These are phyloP conservation scores for Oophaga pumilio DNA, from an alignment of 2,113 vertebrate genomes.

Conservation along the genomic window DNA sequence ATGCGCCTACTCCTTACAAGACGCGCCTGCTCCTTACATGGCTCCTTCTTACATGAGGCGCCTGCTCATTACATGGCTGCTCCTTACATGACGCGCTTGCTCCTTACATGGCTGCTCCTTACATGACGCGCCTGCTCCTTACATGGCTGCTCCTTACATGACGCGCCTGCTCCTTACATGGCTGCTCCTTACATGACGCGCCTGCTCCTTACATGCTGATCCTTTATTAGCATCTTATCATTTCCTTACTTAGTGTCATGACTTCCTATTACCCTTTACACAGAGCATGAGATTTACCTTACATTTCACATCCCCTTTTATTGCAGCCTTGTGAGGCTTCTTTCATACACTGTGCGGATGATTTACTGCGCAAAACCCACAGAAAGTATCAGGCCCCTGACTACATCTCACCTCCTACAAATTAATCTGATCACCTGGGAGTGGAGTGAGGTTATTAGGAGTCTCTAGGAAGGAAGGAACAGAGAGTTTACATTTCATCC, in stretches of 20 bases:
- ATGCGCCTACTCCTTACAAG: no score
- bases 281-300: background rate
- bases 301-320: background rate
- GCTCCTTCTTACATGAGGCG: no score
- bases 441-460: background rate
- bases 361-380: background rate
- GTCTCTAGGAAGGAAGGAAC: background rate
- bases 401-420: background rate
- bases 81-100: no score
- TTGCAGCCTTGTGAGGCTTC: background rate
- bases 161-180: no score
- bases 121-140: no score
- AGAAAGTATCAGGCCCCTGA: no score
- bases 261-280: background rate
- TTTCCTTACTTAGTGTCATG: background rate
- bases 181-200: background rate
- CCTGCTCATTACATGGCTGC: no score
- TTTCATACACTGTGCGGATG: background rate
- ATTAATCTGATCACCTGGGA: conserved; percentile 12
- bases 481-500: background rate
- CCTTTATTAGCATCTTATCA: background rate
- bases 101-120: no score
- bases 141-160: no score
- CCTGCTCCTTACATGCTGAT: background rate
- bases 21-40: no score